phyloP scores from a whole-genome alignment of 2,797 vertebrate species.

The Liasis olivaceus region DNA sequence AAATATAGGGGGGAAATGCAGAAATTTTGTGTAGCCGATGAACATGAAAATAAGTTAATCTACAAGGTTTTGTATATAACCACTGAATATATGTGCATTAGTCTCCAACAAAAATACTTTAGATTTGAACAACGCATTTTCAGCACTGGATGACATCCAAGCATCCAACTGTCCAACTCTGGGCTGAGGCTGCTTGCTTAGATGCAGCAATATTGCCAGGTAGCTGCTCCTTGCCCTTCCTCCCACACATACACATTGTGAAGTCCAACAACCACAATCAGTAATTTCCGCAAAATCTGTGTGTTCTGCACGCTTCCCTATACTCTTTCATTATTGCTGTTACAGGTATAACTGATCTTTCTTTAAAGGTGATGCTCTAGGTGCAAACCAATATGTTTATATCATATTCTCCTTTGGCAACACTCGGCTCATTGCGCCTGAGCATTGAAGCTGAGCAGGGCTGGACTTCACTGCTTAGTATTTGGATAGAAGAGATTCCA shows the following conservation, averaged over 20 bases:
- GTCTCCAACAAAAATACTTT: neutral
- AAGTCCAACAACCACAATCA: neutral
- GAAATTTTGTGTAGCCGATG: neutral
- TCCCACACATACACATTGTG: neutral
- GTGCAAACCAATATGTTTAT: neutral
- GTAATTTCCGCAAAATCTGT: neutral
- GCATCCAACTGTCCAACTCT: neutral
- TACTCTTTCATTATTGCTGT: neutral
- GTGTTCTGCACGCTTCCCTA: neutral
- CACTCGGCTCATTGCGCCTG: neutral
- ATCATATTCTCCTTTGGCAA: neutral
- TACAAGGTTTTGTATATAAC: neutral
- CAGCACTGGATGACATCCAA: neutral
- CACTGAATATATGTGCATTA: neutral
- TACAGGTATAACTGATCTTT: neutral
- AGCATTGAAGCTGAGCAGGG: neutral
- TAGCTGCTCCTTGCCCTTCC: neutral
- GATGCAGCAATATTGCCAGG: neutral
- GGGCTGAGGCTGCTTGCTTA: neutral
- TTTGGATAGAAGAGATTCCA: neutral
- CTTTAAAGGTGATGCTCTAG: neutral
- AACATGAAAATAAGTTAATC: neutral
- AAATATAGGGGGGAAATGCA: neutral
- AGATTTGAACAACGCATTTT: neutral
- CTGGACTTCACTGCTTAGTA: neutral